Evolutionary conservation across 2,888 invertebrate species (phyloP), one percentile per base, ranked within the genome.

Genomic region (Xylota segnis): DNA sequence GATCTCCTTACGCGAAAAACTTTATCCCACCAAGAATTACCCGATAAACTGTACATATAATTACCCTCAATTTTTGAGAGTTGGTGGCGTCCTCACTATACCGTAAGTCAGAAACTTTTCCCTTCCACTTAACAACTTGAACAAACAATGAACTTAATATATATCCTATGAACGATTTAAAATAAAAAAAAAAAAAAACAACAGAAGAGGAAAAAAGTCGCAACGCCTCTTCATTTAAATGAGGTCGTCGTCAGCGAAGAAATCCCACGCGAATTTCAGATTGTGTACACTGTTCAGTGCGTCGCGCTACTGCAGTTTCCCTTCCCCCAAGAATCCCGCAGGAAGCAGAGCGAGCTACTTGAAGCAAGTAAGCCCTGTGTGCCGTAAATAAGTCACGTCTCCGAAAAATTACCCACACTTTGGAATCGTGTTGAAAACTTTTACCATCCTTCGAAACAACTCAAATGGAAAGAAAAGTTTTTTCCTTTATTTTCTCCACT

Each of bases 301-400:
- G 79, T 84, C 23, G 58, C 50, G 50, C 59, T 65, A 47, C 72
- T 54, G 75, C 56, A 75, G 29, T 54, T 37, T 7, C 10, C 27
- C 9, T 9, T 14, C 34, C 29, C 5, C 4, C 14, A 40, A 50
- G 47, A 29, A 66, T 61, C 45, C 52, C 23, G 27, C 14, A 29
- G n/a, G 59, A n/a, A n/a, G 32, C 2, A 45, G 43, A 75, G 61
- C n/a, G 74, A 54, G 68, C 68, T 77, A 63, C 61, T 82, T 82
- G 58, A 82, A 76, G 52, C 75, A 75, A 47, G 79, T 54, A 61
- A 68, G 71, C 43, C 54, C 71, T 61, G 58, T 66, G 23, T 71
- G 23, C 84, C 52, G 72, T 81, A 82, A 86, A 86, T 86, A 86
- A 86, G 86, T 81, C 86, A 86, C 86, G 86, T 86, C 72, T 86